A percentile compares a stretch with the other conserved stretches of the same genome.
phyloP scores from a whole-genome alignment of 2,113 vertebrate genomes.

The Triplophysa dalaica region DNA sequence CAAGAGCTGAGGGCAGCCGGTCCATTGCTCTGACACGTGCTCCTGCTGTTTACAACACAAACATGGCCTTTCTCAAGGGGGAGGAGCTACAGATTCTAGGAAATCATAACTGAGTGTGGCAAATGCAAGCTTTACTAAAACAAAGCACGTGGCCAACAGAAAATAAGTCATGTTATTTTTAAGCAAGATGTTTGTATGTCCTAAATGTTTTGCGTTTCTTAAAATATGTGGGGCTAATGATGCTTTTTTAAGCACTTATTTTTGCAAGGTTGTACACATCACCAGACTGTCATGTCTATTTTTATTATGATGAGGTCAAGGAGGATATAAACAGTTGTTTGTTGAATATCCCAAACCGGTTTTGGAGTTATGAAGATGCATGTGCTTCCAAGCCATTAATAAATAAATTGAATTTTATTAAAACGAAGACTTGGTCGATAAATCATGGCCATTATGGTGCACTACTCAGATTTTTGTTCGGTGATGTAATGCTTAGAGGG shows the following conservation, averaged over 20 bases:
- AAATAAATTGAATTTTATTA: too few relatives aligned
- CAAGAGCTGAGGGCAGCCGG: conserved; percentile 47
- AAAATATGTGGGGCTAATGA: background rate
- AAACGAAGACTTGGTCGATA: too few relatives aligned
- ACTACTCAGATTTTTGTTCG: too few relatives aligned
- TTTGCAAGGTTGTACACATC: conserved; percentile 30
- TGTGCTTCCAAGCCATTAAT: background rate
- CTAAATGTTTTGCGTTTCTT: background rate
- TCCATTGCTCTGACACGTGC: conserved; percentile 56
- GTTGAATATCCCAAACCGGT: too few relatives aligned
- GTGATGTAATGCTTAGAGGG: too few relatives aligned
- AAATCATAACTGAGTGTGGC: conserved; percentile 60
- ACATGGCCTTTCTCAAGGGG: conserved; percentile 30
- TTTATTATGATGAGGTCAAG: conserved; percentile 2
- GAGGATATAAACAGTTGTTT: conserved; percentile 18
- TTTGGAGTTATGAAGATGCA: background rate
- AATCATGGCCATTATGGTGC: too few relatives aligned
- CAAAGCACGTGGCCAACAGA: conserved; percentile 6
- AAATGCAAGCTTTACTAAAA: conserved; percentile 45
- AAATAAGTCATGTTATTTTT: background rate
- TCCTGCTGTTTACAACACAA: conserved; percentile 58
- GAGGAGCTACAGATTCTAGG: conserved; percentile 57
- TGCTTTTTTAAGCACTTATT: conserved; percentile 34
- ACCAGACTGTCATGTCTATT: conserved; percentile 14
- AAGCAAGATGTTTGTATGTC: background rate